These are phyloP conservation scores for Nematostella vectensis DNA, from an alignment of 92 coral and sea anemone genomes.

Conservation along the genomic window DNA sequence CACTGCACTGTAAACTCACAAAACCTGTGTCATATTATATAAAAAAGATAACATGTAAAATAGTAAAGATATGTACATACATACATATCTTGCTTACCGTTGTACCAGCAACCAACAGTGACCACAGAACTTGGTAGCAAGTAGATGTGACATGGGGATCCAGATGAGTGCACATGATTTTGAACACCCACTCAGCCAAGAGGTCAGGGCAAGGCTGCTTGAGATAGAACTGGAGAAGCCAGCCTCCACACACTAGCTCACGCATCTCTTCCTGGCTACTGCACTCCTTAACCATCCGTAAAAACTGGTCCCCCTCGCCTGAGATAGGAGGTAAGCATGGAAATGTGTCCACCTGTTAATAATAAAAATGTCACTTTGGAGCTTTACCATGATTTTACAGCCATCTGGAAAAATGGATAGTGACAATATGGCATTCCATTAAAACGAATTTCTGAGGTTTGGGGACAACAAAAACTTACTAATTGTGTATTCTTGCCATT, in stretches of 20 bases:
- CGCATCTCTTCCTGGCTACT: slow-evolving; percentile 32
- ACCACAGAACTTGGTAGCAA: slow-evolving; percentile 75
- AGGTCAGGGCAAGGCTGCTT: slow-evolving; percentile 69
- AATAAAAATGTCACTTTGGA: no score
- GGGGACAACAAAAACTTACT: no score
- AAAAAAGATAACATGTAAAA: no score
- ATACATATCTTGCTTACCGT: slow-evolving; percentile 34
- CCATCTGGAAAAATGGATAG: no score
- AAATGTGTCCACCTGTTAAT: slow-evolving; percentile 19
- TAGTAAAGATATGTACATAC: no score
- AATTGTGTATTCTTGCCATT: no score
- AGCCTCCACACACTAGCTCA: slow-evolving; percentile 81
- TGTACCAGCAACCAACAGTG: slow-evolving; percentile 46
- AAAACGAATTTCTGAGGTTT: no score
- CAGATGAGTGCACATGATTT: slow-evolving; percentile 60
- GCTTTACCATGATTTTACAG: no score
- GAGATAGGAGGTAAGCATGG: neutral
- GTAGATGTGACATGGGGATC: slow-evolving; percentile 54
- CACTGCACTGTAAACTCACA: no score
- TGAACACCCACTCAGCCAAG: slow-evolving; percentile 83
- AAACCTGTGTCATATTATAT: no score
- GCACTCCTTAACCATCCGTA: slow-evolving; percentile 32
- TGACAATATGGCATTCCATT: no score
- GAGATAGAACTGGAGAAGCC: slow-evolving; percentile 78
- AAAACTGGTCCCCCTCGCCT: slow-evolving; percentile 17